These are phyloP conservation scores for Microcebus tavaratra DNA, from an alignment of 2,113 vertebrate species.

Conservation along the genomic window DNA sequence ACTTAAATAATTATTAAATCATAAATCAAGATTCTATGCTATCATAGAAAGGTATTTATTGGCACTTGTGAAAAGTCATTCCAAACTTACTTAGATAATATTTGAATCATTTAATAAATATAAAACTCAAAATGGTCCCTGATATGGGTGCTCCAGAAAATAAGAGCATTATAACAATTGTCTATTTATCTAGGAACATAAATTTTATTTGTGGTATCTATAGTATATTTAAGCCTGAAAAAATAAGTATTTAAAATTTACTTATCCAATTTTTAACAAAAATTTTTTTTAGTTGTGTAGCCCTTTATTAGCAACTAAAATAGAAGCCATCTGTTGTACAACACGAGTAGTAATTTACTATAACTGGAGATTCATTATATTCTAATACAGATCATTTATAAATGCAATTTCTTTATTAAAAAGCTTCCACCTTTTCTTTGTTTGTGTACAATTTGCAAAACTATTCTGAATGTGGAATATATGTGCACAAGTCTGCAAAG, in stretches of 20 bases:
- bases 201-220: neutral
- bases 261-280: neutral
- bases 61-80: neutral
- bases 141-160: neutral
- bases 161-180: neutral
- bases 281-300: slow-evolving; percentile 90
- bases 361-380: slow-evolving; percentile 89
- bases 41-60: neutral
- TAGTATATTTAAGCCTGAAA: neutral
- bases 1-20: neutral
- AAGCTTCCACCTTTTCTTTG: slow-evolving; percentile 84
- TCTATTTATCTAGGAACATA: neutral
- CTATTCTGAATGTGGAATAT: slow-evolving; percentile 92
- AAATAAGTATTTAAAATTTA: neutral
- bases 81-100: neutral
- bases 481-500: slow-evolving; percentile 92
- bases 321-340: slow-evolving; percentile 92
- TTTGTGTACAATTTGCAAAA: slow-evolving; percentile 89
- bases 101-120: neutral
- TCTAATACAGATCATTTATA: slow-evolving; percentile 90
- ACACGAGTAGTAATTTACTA: slow-evolving; percentile 89
- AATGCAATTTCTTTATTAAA: slow-evolving; percentile 87
- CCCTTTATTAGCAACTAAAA: slow-evolving; percentile 98
- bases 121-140: neutral
- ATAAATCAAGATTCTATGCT: neutral